Base-by-base conservation (phyloP, 2,797 vertebrate genomes). In the Danio jaintianensis region DNA sequence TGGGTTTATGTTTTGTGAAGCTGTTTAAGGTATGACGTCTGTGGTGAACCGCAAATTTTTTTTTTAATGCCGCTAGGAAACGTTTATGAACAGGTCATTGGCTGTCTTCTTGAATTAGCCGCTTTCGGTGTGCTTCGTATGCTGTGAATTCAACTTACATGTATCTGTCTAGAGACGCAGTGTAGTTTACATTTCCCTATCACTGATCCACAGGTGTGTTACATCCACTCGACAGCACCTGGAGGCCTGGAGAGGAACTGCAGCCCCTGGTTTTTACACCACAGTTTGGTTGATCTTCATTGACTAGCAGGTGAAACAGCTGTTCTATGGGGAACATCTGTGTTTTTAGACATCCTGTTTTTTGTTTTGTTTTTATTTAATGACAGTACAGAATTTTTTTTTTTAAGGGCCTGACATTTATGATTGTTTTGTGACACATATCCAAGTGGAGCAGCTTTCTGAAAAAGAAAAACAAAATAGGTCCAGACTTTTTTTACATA, bases 311-410 rank as follows among this genome's bases (percentile, higher is more conserved):
- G 29, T 11, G 50, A 52, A 62, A 42, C 22, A 48, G 18, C 15
- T 61, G 64, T 59, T 59, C 40, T 50, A 59, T 8, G 0, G 86
- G 87, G 83, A 89, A 85, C 82, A 80, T 78, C 85, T 86, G 85
- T 87, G 90, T 88, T 89, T 90, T 86, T 87, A 91, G 68, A 87
- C 88, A 86, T 88, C 89, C 86, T 89, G 88, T 85, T 90, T 90
- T 86, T 71, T 5, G 4, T 1, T n/a, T 7, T 47, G 45, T 7
- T 47, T 4, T 47, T 12, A 47, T 47, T 47, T 47, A 12, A 47
- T 47, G 45, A 29, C 3, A 3, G 3, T 29, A 29, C 29, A 29
- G 1, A n/a, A n/a, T n/a, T n/a, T n/a, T n/a, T n/a, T n/a, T n/a
- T n/a, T n/a, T n/a, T n/a, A n/a, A 29, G 29, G 29, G 29, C 29